Base-by-base conservation (phyloP, 2,888 invertebrate genomes). In the Cosmopolites sordidus region DNA sequence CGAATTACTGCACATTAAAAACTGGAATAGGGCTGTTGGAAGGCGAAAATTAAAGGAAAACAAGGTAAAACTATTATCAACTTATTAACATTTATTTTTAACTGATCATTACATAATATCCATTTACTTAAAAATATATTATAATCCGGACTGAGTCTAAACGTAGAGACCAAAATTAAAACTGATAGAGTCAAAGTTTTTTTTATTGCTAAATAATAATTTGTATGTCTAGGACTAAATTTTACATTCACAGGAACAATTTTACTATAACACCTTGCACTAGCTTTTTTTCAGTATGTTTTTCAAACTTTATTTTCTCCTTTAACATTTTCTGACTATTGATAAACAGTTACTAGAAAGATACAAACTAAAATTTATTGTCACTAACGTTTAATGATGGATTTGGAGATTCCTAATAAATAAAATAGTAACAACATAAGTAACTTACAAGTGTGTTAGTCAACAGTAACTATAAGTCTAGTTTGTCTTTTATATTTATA, bases 211-310 rank as follows among this genome's bases (percentile, higher is more conserved):
- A 43, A 43, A 43, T 16, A 41, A 42, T 30, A 37, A 33, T 38
- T 9, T 27, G 43, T 33, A 33, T 38, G 15, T 38, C 45, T 43
- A 44, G 16, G 18, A 27, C 51, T 51, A 45, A 44, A 17, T 29
- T 39, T 51, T 45, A 39, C 45, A 51, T 38, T 39, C 44, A 51
- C 51, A 51, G 51, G 43, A 51, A 51, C 38, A 37, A 43, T 44
- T 40, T 51, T 22, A 46, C 51, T 51, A 45, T 51, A 51, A 51
- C 37, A 42, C 46, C 41, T 45, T 41, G 44, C 44, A 44, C 51
- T 29, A 43, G 3, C 27, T n/a, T 51, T 45, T 39, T 15, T 45
- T 39, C 33, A 5, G 22, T 22, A 22, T 22, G 3, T 22, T n/a
- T n/a, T n/a, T n/a, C n/a, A n/a, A 44, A 44, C 37, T 45, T 37